A percentile compares a stretch with the other conserved stretches of the same genome.
phyloP scores from a whole-genome alignment of 2,888 invertebrate species.

The Pteria penguin region DNA sequence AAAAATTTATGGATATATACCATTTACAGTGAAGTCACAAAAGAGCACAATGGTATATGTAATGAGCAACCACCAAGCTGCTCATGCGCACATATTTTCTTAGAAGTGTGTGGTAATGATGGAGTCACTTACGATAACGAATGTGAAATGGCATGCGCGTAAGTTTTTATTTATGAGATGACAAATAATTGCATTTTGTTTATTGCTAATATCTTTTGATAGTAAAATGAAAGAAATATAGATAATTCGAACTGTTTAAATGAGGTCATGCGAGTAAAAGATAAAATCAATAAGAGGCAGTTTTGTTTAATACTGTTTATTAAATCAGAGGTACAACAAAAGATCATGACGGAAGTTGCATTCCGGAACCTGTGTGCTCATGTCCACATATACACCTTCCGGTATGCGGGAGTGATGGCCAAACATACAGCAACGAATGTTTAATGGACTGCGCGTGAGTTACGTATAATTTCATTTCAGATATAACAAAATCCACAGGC shows the following conservation, averaged over 20 bases:
- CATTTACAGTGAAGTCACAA: background rate
- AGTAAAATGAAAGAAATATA: too few species aligned
- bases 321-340: conserved; percentile 6
- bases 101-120: conserved; percentile 3
- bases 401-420: conserved; percentile 9
- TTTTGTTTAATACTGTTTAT: too few species aligned
- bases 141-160: conserved; percentile 10
- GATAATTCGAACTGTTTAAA: too few species aligned
- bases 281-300: too few species aligned
- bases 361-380: background rate
- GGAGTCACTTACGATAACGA: conserved; percentile 14
- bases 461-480: too few species aligned
- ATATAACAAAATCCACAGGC: too few species aligned
- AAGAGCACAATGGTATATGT: background rate
- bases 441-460: conserved; percentile 12
- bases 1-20: background rate
- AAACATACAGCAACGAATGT: conserved; percentile 15
- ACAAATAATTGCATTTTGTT: background rate
- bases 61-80: background rate
- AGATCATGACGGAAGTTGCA: background rate
- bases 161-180: background rate
- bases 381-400: background rate
- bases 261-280: too few species aligned
- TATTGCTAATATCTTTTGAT: background rate
- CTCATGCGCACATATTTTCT: background rate